Percentiles rank a stretch among this genome's conserved stretches.
These are phyloP conservation scores for Sinopyrophorus schimmeli DNA, from an alignment of 2,888 invertebrate genomes.

Conservation along the genomic window DNA sequence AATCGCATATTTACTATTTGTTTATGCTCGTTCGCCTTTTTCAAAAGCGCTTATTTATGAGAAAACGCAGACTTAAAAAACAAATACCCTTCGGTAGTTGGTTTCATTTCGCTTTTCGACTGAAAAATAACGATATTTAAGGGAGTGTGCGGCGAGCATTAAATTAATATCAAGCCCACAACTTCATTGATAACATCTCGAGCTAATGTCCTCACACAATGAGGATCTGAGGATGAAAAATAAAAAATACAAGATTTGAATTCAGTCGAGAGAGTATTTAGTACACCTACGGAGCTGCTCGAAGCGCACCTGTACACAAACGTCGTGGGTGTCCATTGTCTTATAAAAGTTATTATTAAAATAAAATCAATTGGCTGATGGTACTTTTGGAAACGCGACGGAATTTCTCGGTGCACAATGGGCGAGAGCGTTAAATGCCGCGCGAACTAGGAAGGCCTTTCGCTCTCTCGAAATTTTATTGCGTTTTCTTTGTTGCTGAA, in stretches of 20 bases:
- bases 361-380: slow-evolving; percentile 42
- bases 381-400: slow-evolving; percentile 17
- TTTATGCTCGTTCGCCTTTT: slow-evolving; percentile 7
- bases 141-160: slow-evolving; percentile 49
- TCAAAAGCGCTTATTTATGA: slow-evolving; percentile 9
- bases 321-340: slow-evolving; percentile 48
- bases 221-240: slow-evolving; percentile 52
- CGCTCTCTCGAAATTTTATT: too few relatives aligned
- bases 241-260: slow-evolving; percentile 53
- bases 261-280: slow-evolving; percentile 55
- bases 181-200: slow-evolving; percentile 50
- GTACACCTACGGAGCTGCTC: slow-evolving; percentile 53
- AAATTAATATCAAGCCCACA: slow-evolving; percentile 54
- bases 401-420: slow-evolving; percentile 23
- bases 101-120: too few relatives aligned
- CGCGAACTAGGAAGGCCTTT: too few relatives aligned
- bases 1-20: slow-evolving; percentile 10
- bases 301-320: slow-evolving; percentile 48
- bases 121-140: slow-evolving; percentile 31
- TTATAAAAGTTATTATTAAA: slow-evolving; percentile 43
- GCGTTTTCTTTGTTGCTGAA: too few relatives aligned
- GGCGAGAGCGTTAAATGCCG: too few relatives aligned
- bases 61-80: not conserved
- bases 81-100: slow-evolving; percentile 18
- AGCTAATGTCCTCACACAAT: slow-evolving; percentile 56